A percentile compares a stretch with the other conserved stretches of the same genome.
Evolutionary conservation across 2,113 vertebrate species (phyloP).

Genomic region (Thamnaconus septentrionalis): DNA sequence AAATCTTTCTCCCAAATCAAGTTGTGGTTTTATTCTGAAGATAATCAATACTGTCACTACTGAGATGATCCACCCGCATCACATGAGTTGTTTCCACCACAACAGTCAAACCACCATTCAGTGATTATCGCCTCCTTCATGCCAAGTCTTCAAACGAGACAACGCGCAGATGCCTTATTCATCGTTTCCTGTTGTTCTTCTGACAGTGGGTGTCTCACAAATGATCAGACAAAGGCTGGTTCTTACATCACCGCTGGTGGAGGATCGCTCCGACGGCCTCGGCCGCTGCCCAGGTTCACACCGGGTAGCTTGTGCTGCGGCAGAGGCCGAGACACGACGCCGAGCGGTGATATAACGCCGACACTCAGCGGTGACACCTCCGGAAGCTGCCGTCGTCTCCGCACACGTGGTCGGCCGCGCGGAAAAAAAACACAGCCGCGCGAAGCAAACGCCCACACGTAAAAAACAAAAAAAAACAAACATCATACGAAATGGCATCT

Average conservation of each 20-base stretch:
- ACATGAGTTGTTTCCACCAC: too few relatives aligned
- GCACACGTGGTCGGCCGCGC: constrained; percentile 11
- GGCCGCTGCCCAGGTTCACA: not conserved
- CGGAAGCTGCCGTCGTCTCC: constrained; percentile 1
- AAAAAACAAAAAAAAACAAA: not conserved
- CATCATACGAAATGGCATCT: constrained; percentile 4
- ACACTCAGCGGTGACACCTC: not conserved
- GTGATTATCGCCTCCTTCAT: too few relatives aligned
- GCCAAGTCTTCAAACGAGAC: too few relatives aligned
- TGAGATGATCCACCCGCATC: too few relatives aligned
- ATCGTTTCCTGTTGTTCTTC: too few relatives aligned
- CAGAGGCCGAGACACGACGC: not conserved
- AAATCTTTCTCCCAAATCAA: too few relatives aligned
- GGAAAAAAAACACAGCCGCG: constrained; percentile 13
- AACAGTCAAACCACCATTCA: too few relatives aligned
- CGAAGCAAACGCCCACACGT: constrained; percentile 37
- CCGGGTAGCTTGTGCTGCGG: not conserved
- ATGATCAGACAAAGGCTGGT: too few relatives aligned
- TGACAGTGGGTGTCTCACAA: too few relatives aligned
- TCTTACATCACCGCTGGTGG: not conserved
- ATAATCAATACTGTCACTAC: too few relatives aligned
- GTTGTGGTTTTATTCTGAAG: too few relatives aligned
- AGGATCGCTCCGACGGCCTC: not conserved
- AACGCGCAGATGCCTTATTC: too few relatives aligned
- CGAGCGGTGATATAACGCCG: constrained; percentile 4